A percentile compares a stretch with the other conserved stretches of the same genome.
These are phyloP conservation scores for Mus musculus DNA, from an alignment of 2,113 vertebrate genomes.

Conservation along the genomic window DNA sequence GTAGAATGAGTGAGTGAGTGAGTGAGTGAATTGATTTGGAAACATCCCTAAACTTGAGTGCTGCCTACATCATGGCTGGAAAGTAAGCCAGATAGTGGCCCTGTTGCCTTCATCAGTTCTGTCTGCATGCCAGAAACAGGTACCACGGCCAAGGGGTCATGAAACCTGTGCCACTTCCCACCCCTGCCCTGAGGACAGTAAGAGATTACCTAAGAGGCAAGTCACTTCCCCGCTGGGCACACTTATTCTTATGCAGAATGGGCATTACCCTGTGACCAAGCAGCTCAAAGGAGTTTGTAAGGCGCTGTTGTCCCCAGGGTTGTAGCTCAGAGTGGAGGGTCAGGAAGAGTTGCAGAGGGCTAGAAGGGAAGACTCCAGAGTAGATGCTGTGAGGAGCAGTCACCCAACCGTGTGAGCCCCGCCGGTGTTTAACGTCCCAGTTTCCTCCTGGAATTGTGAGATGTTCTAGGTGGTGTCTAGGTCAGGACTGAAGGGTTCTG, in stretches of 20 bases:
- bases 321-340: not conserved
- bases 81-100: not conserved
- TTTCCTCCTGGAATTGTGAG: not conserved
- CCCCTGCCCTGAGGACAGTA: not conserved
- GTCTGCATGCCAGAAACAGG: not conserved
- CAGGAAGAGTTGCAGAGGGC: not conserved
- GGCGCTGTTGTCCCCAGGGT: not conserved
- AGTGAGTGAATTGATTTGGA: not conserved
- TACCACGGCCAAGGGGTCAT: not conserved
- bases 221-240: not conserved
- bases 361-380: not conserved
- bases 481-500: not conserved
- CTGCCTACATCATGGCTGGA: rapidly evolving
- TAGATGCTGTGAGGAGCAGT: not conserved
- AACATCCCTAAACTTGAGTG: not conserved
- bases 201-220: not conserved
- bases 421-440: not conserved
- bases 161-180: not conserved
- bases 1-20: not conserved
- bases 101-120: not conserved
- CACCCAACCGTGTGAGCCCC: not conserved
- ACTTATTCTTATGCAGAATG: not conserved
- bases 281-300: not conserved
- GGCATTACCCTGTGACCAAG: not conserved
- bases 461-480: not conserved